Evolutionary conservation across 2,888 invertebrate species (phyloP).

Genomic region (Drosophila pegasa): DNA sequence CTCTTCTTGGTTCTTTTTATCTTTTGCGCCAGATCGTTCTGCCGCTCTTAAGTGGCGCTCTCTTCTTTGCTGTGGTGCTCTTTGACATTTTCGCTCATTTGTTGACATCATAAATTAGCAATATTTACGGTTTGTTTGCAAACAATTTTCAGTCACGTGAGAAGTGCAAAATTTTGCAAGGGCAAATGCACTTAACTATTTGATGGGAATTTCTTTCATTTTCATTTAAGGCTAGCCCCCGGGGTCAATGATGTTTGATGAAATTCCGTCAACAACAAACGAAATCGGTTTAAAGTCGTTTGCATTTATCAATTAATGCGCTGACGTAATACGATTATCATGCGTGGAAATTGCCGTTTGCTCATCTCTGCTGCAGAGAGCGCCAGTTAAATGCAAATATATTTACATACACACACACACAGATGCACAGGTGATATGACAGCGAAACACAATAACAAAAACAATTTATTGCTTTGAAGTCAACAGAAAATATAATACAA

Average conservation of each 20-base stretch:
- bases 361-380: background rate
- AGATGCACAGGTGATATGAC: conserved; percentile 3
- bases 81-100: conserved; percentile 22
- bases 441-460: conserved; percentile 31
- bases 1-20: conserved; percentile 31
- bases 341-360: conserved; percentile 47
- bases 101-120: conserved; percentile 48
- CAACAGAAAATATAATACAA: conserved; percentile 41
- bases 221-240: background rate
- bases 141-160: conserved; percentile 34
- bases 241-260: conserved; percentile 8
- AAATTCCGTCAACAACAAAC: conserved; percentile 45
- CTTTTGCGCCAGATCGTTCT: conserved; percentile 3
- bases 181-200: conserved; percentile 4
- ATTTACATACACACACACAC: background rate
- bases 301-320: conserved; percentile 49
- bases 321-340: conserved; percentile 69
- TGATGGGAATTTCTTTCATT: background rate
- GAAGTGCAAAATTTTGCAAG: conserved; percentile 6
- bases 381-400: background rate
- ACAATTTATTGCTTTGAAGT: conserved; percentile 38
- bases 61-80: background rate
- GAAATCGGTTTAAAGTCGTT: conserved; percentile 22
- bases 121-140: conserved; percentile 56
- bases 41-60: conserved; percentile 30